Percentiles rank a stretch among this genome's conserved stretches.
Conservation (phyloP, 2,113 vertebrate genomes). For the Alethe diademata region DNA sequence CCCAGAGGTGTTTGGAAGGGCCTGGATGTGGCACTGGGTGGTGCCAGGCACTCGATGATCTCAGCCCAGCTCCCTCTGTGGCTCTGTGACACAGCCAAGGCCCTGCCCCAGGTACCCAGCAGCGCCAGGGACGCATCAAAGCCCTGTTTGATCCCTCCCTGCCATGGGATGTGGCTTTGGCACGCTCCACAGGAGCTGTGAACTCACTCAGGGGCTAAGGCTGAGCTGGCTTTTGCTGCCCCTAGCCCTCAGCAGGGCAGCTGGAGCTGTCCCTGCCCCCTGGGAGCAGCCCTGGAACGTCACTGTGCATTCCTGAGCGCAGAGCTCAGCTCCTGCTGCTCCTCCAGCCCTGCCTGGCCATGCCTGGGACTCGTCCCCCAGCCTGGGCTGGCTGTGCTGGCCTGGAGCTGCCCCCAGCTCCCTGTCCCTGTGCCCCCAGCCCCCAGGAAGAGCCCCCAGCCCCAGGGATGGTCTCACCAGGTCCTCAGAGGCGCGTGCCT, state of each 20-base stretch:
- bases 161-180: not conserved
- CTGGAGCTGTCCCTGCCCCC: not conserved
- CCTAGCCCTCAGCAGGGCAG: not conserved
- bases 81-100: not conserved
- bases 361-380: fast-evolving
- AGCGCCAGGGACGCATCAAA: not conserved
- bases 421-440: not conserved
- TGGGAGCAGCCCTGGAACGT: not conserved
- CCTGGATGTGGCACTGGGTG: not conserved
- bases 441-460: too few relatives aligned
- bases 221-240: not conserved
- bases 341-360: not conserved
- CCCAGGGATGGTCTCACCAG: conserved; percentile 77
- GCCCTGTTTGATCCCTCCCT: not conserved
- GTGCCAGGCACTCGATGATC: not conserved
- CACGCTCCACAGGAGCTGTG: not conserved
- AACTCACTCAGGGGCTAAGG: not conserved
- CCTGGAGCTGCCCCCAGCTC: not conserved
- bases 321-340: not conserved
- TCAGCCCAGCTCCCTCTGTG: not conserved
- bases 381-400: not conserved
- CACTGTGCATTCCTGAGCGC: not conserved
- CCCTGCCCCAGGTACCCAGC: not conserved
- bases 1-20: not conserved
- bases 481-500: conserved; percentile 95